Conservation (phyloP, 1,140 invertebrate genomes). For the Euwallacea fornicatus region DNA sequence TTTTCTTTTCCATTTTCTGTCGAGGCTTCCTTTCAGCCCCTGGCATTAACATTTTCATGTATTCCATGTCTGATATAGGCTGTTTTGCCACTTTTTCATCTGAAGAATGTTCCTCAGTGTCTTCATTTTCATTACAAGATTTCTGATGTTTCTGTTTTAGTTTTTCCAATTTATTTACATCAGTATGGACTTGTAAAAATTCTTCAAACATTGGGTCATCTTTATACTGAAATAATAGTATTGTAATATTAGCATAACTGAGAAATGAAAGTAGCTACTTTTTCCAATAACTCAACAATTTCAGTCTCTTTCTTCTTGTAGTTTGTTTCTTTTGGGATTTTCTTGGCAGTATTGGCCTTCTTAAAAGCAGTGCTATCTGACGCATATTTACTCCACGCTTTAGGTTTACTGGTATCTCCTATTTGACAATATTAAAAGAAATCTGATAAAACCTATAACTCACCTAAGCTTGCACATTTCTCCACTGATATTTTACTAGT, state of each 20-base stretch:
- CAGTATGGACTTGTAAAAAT: constrained; percentile 80
- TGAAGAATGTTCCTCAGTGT: not conserved
- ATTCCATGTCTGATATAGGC: constrained; percentile 69
- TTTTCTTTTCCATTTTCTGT: constrained; percentile 48
- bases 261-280: constrained; percentile 53
- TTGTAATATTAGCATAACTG: constrained; percentile 25
- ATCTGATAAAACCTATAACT: constrained; percentile 2
- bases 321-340: constrained; percentile 6
- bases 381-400: constrained; percentile 87
- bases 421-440: not conserved
- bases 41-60: constrained; percentile 57
- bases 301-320: constrained; percentile 52
- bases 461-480: constrained; percentile 71
- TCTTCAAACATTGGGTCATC: constrained; percentile 88
- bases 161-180: constrained; percentile 52
- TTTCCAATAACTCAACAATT: constrained; percentile 64
- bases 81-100: constrained; percentile 63
- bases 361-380: constrained; percentile 67
- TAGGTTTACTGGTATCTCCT: constrained; percentile 81
- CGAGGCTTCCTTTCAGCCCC: constrained; percentile 19
- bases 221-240: constrained; percentile 66
- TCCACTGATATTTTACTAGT: constrained; percentile 80
- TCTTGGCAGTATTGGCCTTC: constrained; percentile 53
- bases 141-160: constrained; percentile 49
- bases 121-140: not conserved